Percentiles rank a stretch among this genome's conserved stretches.
phyloP scores from a whole-genome alignment of 2,888 invertebrate species.

The Oxyscelio sp. region DNA sequence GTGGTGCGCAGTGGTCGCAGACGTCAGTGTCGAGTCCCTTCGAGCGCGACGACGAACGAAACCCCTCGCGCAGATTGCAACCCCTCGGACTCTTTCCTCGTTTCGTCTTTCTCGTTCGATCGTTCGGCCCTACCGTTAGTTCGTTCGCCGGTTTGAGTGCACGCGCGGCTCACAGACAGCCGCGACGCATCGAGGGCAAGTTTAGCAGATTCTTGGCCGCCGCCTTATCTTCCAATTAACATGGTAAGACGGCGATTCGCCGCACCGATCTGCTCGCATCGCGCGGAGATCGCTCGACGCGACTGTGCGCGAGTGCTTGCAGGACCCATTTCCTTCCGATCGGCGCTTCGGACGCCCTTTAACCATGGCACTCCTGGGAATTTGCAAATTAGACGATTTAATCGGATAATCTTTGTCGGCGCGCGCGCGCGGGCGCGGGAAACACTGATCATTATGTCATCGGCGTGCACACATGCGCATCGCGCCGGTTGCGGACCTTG shows the following conservation, averaged over 20 bases:
- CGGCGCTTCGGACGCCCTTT: too few relatives aligned
- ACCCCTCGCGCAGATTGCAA: constrained; percentile 34
- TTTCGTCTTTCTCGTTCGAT: constrained; percentile 26
- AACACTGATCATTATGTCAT: constrained; percentile 76
- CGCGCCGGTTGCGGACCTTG: constrained; percentile 79
- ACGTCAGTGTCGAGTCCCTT: constrained; percentile 82
- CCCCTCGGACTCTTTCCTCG: constrained; percentile 37
- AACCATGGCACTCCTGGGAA: too few relatives aligned
- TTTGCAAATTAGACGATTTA: too few relatives aligned
- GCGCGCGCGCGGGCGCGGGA: too few relatives aligned
- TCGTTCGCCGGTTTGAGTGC: constrained; percentile 37
- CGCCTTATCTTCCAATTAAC: constrained; percentile 34
- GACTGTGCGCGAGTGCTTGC: too few relatives aligned
- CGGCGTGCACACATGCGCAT: constrained; percentile 78
- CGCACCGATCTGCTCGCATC: too few relatives aligned
- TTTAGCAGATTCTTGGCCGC: constrained; percentile 39
- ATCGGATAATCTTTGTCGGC: constrained; percentile 37
- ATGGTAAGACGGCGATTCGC: constrained; percentile 63
- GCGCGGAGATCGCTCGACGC: too few relatives aligned
- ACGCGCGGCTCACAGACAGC: background rate
- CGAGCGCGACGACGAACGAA: constrained; percentile 62
- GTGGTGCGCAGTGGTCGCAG: constrained; percentile 85
- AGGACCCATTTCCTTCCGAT: too few relatives aligned
- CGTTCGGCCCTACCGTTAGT: constrained; percentile 7
- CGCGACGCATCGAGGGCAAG: constrained; percentile 42